Evolutionary conservation across 1,140 invertebrate species (phyloP).

Genomic region (Drosophila albomicans): DNA sequence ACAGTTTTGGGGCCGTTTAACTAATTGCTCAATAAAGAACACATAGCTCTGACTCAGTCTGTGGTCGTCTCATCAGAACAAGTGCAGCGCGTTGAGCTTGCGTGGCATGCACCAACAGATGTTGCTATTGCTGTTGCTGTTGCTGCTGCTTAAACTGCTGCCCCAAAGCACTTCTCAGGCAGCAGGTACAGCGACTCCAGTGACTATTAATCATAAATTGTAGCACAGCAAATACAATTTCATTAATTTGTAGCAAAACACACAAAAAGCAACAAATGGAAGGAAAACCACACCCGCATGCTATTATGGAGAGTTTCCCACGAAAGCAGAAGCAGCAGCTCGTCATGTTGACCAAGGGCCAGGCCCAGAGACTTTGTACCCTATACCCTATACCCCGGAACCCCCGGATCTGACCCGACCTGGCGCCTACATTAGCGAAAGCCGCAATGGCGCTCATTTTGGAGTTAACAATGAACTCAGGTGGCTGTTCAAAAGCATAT

Average conservation of each 20-base stretch:
- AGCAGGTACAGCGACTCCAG: conserved; percentile 2
- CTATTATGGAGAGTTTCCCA: conserved; percentile 78
- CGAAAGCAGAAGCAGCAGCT: conserved; percentile 49
- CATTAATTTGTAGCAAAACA: conserved; percentile 74
- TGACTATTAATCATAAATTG: conserved; percentile 61
- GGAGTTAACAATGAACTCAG: conserved; percentile 45
- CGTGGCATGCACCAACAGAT: conserved; percentile 36
- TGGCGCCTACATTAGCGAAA: conserved; percentile 64
- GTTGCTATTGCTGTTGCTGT: conserved; percentile 8
- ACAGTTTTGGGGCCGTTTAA: conserved; percentile 65
- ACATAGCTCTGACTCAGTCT: conserved; percentile 5
- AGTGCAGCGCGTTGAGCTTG: conserved; percentile 56
- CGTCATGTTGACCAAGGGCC: conserved; percentile 44
- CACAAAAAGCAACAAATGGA: conserved; percentile 42
- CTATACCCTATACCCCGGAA: not conserved
- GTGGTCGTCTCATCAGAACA: conserved; percentile 64
- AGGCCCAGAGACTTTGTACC: not conserved
- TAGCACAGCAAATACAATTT: conserved; percentile 60
- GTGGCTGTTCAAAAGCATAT: conserved; percentile 49
- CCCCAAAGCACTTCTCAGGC: conserved; percentile 58
- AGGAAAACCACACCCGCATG: conserved; percentile 83
- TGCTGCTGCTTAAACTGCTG: conserved; percentile 9
- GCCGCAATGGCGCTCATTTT: conserved; percentile 9
- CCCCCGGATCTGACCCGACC: conserved; percentile 8
- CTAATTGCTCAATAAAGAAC: conserved; percentile 77